These are phyloP conservation scores for Penaeus monodon DNA, from an alignment of 2,888 invertebrate genomes.

Conservation along the genomic window DNA sequence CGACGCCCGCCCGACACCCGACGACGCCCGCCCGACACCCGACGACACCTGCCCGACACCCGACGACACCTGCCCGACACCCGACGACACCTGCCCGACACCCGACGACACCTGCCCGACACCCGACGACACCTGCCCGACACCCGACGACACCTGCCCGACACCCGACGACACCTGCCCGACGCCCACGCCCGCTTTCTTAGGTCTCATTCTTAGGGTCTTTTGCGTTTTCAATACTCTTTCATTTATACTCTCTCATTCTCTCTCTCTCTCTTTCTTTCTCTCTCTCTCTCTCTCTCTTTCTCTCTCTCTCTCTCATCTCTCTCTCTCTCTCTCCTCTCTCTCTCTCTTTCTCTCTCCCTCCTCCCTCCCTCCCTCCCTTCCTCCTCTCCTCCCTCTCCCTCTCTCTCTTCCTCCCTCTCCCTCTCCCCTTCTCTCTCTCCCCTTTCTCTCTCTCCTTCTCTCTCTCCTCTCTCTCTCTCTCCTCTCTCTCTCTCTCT, in stretches of 20 bases:
- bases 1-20: background rate
- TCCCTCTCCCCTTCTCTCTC: background rate
- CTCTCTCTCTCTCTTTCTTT: background rate
- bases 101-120: too few relatives aligned
- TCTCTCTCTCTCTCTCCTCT: background rate
- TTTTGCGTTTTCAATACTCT: background rate
- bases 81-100: too few relatives aligned
- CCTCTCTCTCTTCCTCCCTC: background rate
- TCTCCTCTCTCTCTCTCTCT: background rate
- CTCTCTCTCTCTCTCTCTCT: background rate
- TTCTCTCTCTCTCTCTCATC: background rate
- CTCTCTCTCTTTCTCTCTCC: background rate
- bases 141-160: too few relatives aligned
- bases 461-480: background rate
- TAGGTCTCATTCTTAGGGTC: background rate
- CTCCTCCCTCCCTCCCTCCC: background rate
- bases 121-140: too few relatives aligned
- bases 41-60: too few relatives aligned
- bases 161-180: too few relatives aligned
- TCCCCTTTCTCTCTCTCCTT: constrained; percentile 3
- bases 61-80: too few relatives aligned
- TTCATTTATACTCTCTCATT: background rate
- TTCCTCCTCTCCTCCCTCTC: background rate
- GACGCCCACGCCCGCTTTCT: background rate
- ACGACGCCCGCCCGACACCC: background rate